phyloP scores from a whole-genome alignment of 1,140 invertebrate species.

The Nautilus pompilius region DNA sequence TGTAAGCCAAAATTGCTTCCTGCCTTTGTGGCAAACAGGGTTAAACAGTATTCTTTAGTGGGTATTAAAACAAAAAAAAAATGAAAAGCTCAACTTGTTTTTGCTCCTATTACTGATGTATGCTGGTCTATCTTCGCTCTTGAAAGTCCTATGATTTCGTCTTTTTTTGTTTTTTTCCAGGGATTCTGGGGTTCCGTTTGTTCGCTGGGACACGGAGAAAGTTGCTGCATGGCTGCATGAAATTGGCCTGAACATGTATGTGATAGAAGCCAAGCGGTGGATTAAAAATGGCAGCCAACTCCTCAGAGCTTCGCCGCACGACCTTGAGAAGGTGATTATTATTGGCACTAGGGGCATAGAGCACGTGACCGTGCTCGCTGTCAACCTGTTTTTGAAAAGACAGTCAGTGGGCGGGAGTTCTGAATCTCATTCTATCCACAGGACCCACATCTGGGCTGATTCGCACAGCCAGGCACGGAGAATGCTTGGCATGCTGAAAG shows the following conservation, averaged over 20 bases:
- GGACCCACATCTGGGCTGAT: background rate
- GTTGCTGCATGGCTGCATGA: slow-evolving; percentile 84
- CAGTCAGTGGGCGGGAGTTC: too few species aligned
- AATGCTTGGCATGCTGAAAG: too few species aligned
- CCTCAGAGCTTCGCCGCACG: slow-evolving; percentile 70
- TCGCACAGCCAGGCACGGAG: slow-evolving; percentile 8
- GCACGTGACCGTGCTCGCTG: background rate
- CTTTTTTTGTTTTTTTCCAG: slow-evolving; percentile 22
- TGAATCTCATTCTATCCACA: too few species aligned
- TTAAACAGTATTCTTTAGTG: too few species aligned
- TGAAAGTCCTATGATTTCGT: background rate
- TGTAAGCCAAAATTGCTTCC: too few species aligned
- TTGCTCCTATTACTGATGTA: background rate
- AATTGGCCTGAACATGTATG: slow-evolving; percentile 81
- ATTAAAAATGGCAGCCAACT: slow-evolving; percentile 78
- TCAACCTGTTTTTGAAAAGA: background rate
- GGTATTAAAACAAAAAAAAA: too few species aligned
- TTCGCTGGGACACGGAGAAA: slow-evolving; percentile 76
- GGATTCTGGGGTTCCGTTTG: slow-evolving; percentile 54
- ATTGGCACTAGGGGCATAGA: background rate
- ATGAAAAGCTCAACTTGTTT: background rate
- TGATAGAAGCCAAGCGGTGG: slow-evolving; percentile 75
- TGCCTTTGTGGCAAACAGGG: too few species aligned
- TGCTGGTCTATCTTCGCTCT: background rate
- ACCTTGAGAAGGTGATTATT: slow-evolving; percentile 90